Percentiles rank a stretch among this genome's conserved stretches.
phyloP scores from a whole-genome alignment of 2,888 invertebrate genomes.

The Koerneria pararmatus region DNA sequence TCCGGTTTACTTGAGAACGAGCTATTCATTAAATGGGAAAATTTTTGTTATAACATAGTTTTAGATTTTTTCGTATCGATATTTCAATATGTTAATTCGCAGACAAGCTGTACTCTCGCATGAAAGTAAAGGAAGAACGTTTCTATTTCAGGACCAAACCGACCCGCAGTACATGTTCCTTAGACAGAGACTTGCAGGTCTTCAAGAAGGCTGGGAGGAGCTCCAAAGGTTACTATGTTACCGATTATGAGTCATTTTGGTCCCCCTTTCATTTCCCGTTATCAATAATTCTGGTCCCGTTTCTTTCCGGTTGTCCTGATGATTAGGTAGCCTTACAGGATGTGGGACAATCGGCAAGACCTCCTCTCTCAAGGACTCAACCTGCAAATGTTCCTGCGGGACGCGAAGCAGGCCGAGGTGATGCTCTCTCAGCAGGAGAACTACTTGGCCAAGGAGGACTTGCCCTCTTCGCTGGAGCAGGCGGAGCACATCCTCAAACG shows the following conservation, averaged over 20 bases:
- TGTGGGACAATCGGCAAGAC: slow-evolving; percentile 98
- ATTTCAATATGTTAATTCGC: background rate
- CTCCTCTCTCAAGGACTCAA: slow-evolving; percentile 89
- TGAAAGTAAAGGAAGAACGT: background rate
- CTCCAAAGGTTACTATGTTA: too few species aligned
- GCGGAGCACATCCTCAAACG: slow-evolving; percentile 94
- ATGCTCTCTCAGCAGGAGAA: slow-evolving; percentile 96
- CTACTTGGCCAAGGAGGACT: slow-evolving; percentile 90
- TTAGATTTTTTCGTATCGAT: background rate
- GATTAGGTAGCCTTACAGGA: too few species aligned
- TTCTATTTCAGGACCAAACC: slow-evolving; percentile 65
- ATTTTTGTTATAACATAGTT: too few species aligned
- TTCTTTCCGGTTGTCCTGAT: too few species aligned
- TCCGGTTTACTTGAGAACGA: background rate
- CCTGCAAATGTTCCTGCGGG: slow-evolving; percentile 85
- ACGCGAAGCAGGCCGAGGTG: slow-evolving; percentile 91
- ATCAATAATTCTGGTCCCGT: too few species aligned
- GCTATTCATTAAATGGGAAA: too few species aligned
- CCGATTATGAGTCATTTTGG: too few species aligned
- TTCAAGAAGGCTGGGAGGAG: slow-evolving; percentile 98
- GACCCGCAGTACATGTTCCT: slow-evolving; percentile 99
- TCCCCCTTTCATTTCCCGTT: too few species aligned
- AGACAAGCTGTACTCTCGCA: background rate
- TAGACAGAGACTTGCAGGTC: slow-evolving; percentile 86
- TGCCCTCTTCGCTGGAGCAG: slow-evolving; percentile 73